These are phyloP conservation scores for Idaea straminata DNA, from an alignment of 2,888 invertebrate species.

Conservation along the genomic window DNA sequence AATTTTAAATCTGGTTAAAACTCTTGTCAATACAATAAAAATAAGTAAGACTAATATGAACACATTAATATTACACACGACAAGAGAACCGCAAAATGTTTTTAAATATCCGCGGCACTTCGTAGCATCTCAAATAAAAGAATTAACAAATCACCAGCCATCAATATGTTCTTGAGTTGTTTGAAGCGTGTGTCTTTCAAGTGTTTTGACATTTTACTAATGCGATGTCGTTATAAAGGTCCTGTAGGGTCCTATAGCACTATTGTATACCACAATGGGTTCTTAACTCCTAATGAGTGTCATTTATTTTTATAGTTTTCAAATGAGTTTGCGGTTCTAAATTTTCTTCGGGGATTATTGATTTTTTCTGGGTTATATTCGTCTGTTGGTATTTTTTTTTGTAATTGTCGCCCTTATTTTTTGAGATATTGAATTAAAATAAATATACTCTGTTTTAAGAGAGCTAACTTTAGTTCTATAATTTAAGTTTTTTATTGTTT, in stretches of 20 bases:
- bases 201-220: slow-evolving; percentile 79
- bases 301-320: slow-evolving; percentile 75
- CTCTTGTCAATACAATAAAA: slow-evolving; percentile 21
- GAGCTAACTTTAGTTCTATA: too few relatives aligned
- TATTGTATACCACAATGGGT: slow-evolving; percentile 47
- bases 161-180: slow-evolving; percentile 63
- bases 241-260: slow-evolving; percentile 50
- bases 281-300: slow-evolving; percentile 67
- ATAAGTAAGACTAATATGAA: slow-evolving; percentile 31
- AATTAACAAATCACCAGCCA: slow-evolving; percentile 71
- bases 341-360: slow-evolving; percentile 63
- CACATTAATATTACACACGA: slow-evolving; percentile 40
- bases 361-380: not conserved
- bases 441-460: not conserved
- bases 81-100: slow-evolving; percentile 53
- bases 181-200: slow-evolving; percentile 67
- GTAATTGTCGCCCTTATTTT: not conserved
- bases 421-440: not conserved
- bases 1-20: slow-evolving; percentile 12
- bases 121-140: slow-evolving; percentile 60
- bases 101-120: slow-evolving; percentile 63
- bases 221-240: slow-evolving; percentile 67
- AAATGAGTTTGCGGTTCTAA: slow-evolving; percentile 69
- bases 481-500: too few relatives aligned
- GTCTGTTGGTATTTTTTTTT: not conserved